Base-by-base conservation (phyloP, 2,113 vertebrate species). In the Echinops telfairi region DNA sequence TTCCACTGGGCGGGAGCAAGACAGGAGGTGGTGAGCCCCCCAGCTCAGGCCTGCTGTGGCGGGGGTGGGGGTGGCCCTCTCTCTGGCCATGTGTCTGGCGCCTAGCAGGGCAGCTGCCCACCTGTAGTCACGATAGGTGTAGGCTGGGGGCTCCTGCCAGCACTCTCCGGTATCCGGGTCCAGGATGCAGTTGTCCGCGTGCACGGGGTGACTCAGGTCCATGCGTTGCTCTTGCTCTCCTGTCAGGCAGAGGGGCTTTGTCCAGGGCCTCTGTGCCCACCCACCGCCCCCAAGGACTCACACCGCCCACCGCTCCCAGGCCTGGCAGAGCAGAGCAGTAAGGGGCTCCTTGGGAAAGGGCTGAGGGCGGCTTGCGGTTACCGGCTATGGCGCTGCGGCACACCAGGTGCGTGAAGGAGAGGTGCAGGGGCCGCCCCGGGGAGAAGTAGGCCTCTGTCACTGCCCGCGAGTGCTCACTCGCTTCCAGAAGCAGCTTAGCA, bases 181-280 rank as follows among this genome's bases (percentile, higher is more conserved):
- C 95, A 99, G 98, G 70, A 99, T 98, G 92, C 99, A 99, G 97
- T 99, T 99, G 97, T 99, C 99, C 64, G 99, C 99, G 0, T 99
- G 99, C 38, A 99, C 99, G 0, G 99, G 99, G 71, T 99, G 99
- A 97, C 99, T 99, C 58, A 99, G 98, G 94, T 99, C 99, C 97
- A 98, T 96, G 27, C 99, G 98, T 81, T 98, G 98, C 64, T 99
- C 98, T 95, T 99, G 99, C 75, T 99, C 97, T 19, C 98, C 99
- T 99, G 75, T 85, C 94, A 95, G 27, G 40, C 29, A 79, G 36
- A 31, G 40, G 19, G 19, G 40, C 31, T 68, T 53, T 14, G 29
- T n/a, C 40, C 31, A 64, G 2, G 1, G 15, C 38, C 10, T 80
- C 64, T 0, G 1, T 71, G 47, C 70, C 81, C 53, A 23, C 1